Base-by-base conservation (phyloP, 2,888 invertebrate genomes). In the Xanthorhoe designata region DNA sequence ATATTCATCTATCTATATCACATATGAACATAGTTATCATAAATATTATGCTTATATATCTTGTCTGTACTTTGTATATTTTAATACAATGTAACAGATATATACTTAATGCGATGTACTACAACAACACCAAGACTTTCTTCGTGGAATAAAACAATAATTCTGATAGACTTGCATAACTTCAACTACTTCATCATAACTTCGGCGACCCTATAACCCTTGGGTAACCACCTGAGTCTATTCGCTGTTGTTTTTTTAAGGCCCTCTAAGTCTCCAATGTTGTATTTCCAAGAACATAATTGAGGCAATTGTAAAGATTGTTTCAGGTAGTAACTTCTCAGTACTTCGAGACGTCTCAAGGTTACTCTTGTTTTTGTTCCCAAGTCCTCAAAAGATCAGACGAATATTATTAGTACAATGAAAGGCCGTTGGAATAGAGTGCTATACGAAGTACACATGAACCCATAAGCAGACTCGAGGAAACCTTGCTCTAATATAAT, bases 401-500 rank as follows among this genome's bases (percentile, higher is more conserved):
- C 29, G n/a, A 15, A 18, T 38, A 45, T 32, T 66, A 66, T 59
- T 61, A 61, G 38, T 65, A 52, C 38, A 61, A 50, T 18, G 10
- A 58, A 54, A 49, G 19, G 32, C 17, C 42, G 24, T 15, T 66
- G 29, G 49, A 52, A 57, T 49, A 61, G 49, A 29, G 19, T 18
- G 56, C 38, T 19, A 53, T 55, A 24, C 13, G 10, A 50, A 10
- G 50, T 57, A 52, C 18, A 51, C 29, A 15, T 56, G 24, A 45
- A 56, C 35, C 51, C 24, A 58, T 49, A 61, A 59, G 32, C 42
- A 62, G 47, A 66, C 51, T 51, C 57, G 4, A 47, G 18, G 52
- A 65, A 68, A 58, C 52, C 57, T 50, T 49, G 63, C 38, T 60
- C 10, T 68, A 63, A 61, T 66, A 53, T 58, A 58, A 53, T 58